A percentile compares a stretch with the other conserved stretches of the same genome.
phyloP scores from a whole-genome alignment of 2,797 vertebrate genomes.

The Sebastes dallii region DNA sequence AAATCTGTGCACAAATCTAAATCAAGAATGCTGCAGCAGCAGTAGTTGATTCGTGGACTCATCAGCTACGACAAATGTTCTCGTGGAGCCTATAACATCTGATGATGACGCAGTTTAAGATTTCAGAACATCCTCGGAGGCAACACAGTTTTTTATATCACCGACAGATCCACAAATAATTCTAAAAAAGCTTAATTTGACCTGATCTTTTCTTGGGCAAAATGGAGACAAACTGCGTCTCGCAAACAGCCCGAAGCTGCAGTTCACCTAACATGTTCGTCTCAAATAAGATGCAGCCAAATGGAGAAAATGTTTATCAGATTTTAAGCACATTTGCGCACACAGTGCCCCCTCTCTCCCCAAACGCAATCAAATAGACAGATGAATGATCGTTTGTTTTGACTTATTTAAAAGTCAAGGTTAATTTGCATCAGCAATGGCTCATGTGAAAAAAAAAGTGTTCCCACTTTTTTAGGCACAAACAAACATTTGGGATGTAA shows the following conservation, averaged over 20 bases:
- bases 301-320: neutral
- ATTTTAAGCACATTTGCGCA: neutral
- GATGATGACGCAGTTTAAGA: neutral
- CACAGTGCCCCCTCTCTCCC: neutral
- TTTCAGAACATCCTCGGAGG: conserved; percentile 11
- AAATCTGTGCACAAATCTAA: neutral
- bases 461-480: neutral
- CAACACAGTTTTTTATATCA: neutral
- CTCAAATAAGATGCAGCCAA: neutral
- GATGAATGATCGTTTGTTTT: neutral
- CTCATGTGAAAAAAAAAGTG: neutral
- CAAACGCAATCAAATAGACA: neutral
- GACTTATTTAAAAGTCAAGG: neutral
- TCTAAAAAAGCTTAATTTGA: too few relatives aligned
- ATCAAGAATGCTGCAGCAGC: neutral
- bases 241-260: neutral
- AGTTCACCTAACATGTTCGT: neutral
- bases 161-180: neutral
- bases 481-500: neutral
- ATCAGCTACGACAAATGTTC: neutral
- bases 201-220: neutral
- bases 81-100: neutral
- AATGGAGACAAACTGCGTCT: neutral
- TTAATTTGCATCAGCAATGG: neutral
- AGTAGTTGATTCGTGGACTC: neutral